A percentile compares a stretch with the other conserved stretches of the same genome.
These are phyloP conservation scores for Pandemis corylana DNA, from an alignment of 2,888 invertebrate genomes.

Conservation along the genomic window DNA sequence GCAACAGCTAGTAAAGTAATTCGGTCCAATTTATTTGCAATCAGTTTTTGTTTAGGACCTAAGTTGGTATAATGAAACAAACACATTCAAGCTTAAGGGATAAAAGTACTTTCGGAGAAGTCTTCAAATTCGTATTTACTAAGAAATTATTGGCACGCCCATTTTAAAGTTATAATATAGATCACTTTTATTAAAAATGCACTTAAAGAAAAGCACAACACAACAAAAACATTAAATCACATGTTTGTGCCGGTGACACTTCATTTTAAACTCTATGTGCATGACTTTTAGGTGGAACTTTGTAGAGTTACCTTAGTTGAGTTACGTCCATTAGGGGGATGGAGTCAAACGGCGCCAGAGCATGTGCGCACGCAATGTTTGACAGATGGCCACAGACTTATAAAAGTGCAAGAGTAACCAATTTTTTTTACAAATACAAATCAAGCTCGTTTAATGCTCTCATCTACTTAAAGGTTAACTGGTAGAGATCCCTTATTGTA, in stretches of 20 bases:
- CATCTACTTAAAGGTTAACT: no score
- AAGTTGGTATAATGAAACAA: neutral
- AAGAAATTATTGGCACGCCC: neutral
- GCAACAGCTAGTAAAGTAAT: no score
- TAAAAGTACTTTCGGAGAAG: neutral
- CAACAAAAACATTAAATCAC: neutral
- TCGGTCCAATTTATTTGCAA: no score
- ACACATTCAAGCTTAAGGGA: neutral
- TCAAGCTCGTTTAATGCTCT: no score
- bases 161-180: neutral
- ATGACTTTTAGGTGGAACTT: neutral
- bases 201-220: neutral
- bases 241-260: neutral
- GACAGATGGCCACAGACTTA: neutral
- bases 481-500: no score
- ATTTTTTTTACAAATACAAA: no score
- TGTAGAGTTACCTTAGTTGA: neutral
- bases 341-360: neutral
- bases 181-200: slow-evolving; percentile 1
- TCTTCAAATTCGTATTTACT: neutral
- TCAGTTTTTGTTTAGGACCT: neutral
- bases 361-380: neutral
- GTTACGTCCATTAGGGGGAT: neutral
- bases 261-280: neutral
- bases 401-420: neutral